Evolutionary conservation across 2,113 vertebrate species (phyloP), one percentile per base, ranked within the genome.

Genomic region (Macroglossus sobrinus): DNA sequence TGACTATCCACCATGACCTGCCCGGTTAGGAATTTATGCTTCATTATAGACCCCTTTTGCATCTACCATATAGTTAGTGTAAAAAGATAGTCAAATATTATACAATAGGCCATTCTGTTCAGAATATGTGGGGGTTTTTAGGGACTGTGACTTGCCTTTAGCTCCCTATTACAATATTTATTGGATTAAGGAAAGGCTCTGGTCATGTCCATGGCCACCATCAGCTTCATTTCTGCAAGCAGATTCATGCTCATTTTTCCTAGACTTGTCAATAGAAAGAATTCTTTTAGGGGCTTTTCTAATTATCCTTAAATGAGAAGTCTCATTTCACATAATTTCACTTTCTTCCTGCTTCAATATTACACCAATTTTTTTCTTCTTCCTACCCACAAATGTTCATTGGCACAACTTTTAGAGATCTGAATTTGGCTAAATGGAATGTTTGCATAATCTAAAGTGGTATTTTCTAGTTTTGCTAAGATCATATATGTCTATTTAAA

Each of bases 141-240:
- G 28, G 35, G 8, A n/a, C 3, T 14, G 2, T 30, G 18, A 53
- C 30, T 71, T 75, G 2, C 19, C 24, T 92, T 22, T 11, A 53
- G 1, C 15, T 68, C 24, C n/a, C 66, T 4, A 72, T 89, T 33
- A 64, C 8, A 24, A 15, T 80, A 13, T 69, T 4, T 53, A 53
- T 6, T 61, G 6, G 10, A 76, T 10, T 33, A n/a, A 35, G 22
- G 35, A 3, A 50, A 71, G 6, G 0, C 0, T 1, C 18, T 64
- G 13, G 24, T 22, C 71, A 53, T 40, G 63, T 71, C 6, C 18
- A 14, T 2, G 12, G 4, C 40, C 7, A 14, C 21, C 16, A 53
- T 63, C 69, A n/a, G 13, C 13, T 72, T 81, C 13, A 81, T 84
- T 74, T 63, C 26, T 24, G 64, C 7, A 79, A 47, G 11, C 30